phyloP scores from a whole-genome alignment of 2,888 invertebrate species.

The Polymixis lichenea region DNA sequence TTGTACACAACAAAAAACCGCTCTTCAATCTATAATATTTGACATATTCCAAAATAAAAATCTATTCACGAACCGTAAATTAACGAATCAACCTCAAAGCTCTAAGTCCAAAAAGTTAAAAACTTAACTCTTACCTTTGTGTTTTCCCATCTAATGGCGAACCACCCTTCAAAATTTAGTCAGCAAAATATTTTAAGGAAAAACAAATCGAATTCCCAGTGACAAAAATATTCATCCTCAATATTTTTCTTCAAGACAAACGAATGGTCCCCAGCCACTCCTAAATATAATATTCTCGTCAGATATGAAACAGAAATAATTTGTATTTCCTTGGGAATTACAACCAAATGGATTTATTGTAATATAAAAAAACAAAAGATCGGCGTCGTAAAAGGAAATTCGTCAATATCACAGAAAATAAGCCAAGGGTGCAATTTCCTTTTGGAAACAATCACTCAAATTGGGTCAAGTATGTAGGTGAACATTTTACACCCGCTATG shows the following conservation, averaged over 20 bases:
- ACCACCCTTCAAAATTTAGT: conserved; percentile 32
- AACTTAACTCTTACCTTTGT: conserved; percentile 51
- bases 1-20: background rate
- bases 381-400: conserved; percentile 58
- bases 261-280: conserved; percentile 52
- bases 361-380: conserved; percentile 65
- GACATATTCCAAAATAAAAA: background rate
- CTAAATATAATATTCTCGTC: conserved; percentile 60
- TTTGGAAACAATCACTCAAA: conserved; percentile 66
- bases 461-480: conserved; percentile 66
- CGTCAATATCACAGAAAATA: conserved; percentile 62
- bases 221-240: conserved; percentile 52
- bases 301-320: conserved; percentile 64
- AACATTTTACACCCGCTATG: conserved; percentile 54
- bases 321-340: conserved; percentile 67
- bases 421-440: conserved; percentile 70
- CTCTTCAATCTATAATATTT: background rate
- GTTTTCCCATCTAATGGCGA: conserved; percentile 26
- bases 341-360: conserved; percentile 67
- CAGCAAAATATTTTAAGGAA: conserved; percentile 44
- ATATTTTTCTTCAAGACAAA: conserved; percentile 57
- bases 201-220: conserved; percentile 54
- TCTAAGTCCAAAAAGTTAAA: conserved; percentile 46
- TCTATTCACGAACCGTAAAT: conserved; percentile 7
- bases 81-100: conserved; percentile 3